Evolutionary conservation across 1,140 invertebrate genomes (phyloP).

Genomic region (Anastrepha ludens): DNA sequence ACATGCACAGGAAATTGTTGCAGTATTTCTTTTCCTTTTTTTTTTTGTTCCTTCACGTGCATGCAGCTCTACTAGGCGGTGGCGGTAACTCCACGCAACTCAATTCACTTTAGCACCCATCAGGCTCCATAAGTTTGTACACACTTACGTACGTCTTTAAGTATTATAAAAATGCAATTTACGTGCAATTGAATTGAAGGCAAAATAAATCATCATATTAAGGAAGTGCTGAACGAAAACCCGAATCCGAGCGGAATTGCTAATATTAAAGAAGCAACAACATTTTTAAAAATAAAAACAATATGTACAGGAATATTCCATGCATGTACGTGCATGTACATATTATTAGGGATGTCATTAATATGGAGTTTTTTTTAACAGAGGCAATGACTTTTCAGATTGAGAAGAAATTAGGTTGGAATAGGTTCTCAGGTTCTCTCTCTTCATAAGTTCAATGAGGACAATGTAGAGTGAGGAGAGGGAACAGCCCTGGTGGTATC

Average conservation of each 20-base stretch:
- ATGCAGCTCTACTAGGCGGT: not conserved
- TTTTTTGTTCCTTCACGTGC: too few relatives aligned
- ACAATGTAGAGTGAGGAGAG: too few relatives aligned
- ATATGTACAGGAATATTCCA: not conserved
- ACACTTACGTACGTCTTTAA: not conserved
- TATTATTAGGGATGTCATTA: too few relatives aligned
- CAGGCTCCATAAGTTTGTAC: not conserved
- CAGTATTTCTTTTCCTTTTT: too few relatives aligned
- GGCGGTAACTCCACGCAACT: conserved; percentile 23
- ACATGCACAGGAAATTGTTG: too few relatives aligned
- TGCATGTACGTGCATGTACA: too few relatives aligned
- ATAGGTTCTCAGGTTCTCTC: too few relatives aligned
- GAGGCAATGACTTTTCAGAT: too few relatives aligned
- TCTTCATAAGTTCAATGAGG: too few relatives aligned
- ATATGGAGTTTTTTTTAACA: too few relatives aligned
- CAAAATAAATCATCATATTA: conserved; percentile 50
- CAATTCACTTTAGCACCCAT: conserved; percentile 14
- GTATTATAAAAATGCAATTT: conserved; percentile 39
- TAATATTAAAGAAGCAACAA: conserved; percentile 9
- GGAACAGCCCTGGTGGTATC: too few relatives aligned
- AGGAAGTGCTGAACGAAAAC: conserved; percentile 47
- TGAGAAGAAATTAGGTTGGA: too few relatives aligned
- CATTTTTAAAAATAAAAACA: not conserved
- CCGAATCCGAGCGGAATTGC: not conserved
- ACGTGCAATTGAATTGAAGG: conserved; percentile 38